Evolutionary conservation across 2,113 vertebrate species (phyloP), one percentile per base, ranked within the genome.

Genomic region (Morone chrysops): DNA sequence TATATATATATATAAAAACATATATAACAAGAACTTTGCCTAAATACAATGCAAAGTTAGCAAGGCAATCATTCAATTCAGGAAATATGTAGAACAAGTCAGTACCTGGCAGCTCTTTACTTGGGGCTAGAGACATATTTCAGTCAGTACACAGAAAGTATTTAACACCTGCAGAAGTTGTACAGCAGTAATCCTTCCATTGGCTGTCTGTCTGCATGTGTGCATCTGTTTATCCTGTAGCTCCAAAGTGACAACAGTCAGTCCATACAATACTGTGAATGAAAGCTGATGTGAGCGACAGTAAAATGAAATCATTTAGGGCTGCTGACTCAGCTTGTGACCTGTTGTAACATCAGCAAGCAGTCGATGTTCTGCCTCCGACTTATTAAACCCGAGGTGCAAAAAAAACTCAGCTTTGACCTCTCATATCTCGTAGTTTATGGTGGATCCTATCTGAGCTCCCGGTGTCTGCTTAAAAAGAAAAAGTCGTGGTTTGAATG

Each of bases 401-500:
- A 16, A 18, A 51, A 41, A 6, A 31, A 31, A 2, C 25, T 78
- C 50, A 47, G n/a, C 59, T 77, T 25, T 78, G 57, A 63, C 45
- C 14, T 53, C n/a, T 59, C 41, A 8, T 60, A 17, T 22, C 8
- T 22, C 16, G 56, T 2, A 9, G 70, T 65, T 18, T 6, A 4
- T 10, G 8, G 13, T 48, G 9, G 6, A n/a, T 6, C 3, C 48
- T 13, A 12, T 31, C 68, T 73, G 18, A 17, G 40, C 13, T 43
- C 17, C 70, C 36, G 41, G 14, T 66, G 13, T 68, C 45, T 40
- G 13, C 43, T 69, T 53, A n/a, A 7, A 69, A 70, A 31, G 25
- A 25, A 25, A 25, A 47, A 11, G 0, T 22, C 81, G 38, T 62
- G 41, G 53, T 85, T 78, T 63, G 41, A 72, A 53, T 72, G 74